These are phyloP conservation scores for Oreochromis spilurus DNA, from an alignment of 2,113 vertebrate species.

Conservation along the genomic window DNA sequence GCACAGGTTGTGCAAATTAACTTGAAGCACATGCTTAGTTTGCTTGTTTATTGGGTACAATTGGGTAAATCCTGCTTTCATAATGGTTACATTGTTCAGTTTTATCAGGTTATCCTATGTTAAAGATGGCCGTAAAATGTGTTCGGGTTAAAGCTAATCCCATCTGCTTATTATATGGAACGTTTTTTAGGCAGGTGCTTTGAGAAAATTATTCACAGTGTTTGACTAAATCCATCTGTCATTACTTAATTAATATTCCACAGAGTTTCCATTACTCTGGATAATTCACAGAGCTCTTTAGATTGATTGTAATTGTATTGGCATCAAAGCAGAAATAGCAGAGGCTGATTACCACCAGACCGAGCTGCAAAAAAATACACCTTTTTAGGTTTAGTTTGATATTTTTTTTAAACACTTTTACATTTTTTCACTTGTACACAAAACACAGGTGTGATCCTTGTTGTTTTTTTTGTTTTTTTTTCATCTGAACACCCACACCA, in stretches of 20 bases:
- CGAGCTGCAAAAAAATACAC: background rate
- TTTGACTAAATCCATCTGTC: background rate
- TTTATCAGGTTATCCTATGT: background rate
- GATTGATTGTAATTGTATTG: background rate
- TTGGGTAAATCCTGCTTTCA: background rate
- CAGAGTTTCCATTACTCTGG: background rate
- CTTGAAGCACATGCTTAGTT: background rate
- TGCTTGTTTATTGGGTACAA: background rate
- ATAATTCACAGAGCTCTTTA: background rate
- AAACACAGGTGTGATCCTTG: background rate
- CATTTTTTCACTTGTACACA: background rate
- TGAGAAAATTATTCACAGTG: background rate
- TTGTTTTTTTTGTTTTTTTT: background rate
- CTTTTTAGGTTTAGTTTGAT: background rate
- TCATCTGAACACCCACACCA: accelerated
- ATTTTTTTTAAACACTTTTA: background rate
- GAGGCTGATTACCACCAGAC: background rate
- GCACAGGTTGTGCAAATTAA: background rate
- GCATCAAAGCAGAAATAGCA: background rate
- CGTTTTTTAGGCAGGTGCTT: background rate
- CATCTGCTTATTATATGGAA: background rate
- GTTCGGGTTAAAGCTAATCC: background rate
- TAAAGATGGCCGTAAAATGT: background rate
- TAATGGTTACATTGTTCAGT: background rate
- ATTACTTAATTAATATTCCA: background rate